Percentiles rank a stretch among this genome's conserved stretches.
These are phyloP conservation scores for Abscondita cerata DNA, from an alignment of 2,888 invertebrate genomes.

Conservation along the genomic window DNA sequence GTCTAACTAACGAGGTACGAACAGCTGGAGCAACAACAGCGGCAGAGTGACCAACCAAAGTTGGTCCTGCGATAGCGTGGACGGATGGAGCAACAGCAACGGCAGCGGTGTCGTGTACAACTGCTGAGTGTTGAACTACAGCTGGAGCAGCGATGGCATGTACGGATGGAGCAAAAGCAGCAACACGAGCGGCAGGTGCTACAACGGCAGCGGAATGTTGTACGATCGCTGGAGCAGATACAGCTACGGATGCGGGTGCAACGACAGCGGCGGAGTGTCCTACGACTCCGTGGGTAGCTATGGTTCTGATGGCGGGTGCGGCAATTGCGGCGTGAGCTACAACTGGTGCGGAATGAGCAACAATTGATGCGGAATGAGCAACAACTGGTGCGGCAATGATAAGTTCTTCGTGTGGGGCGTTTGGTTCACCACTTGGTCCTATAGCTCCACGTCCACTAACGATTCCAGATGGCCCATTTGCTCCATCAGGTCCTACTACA, in stretches of 20 bases:
- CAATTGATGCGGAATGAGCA: neutral
- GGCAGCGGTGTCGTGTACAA: no score
- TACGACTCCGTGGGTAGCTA: neutral
- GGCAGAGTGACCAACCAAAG: no score
- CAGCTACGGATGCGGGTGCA: slow-evolving; percentile 4
- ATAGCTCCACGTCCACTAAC: slow-evolving; percentile 29
- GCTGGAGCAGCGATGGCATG: no score
- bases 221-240: neutral
- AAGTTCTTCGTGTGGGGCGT: slow-evolving; percentile 30
- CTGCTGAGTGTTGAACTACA: no score
- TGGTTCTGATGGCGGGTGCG: neutral
- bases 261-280: slow-evolving; percentile 9
- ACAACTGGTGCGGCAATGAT: slow-evolving; percentile 4
- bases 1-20: no score
- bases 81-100: no score
- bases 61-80: no score
- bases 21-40: no score
- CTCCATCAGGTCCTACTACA: slow-evolving; percentile 23
- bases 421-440: slow-evolving; percentile 23
- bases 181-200: no score
- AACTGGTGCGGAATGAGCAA: neutral
- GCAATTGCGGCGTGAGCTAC: neutral
- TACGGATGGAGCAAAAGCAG: no score
- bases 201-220: no score
- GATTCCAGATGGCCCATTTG: slow-evolving; percentile 27